Conservation (phyloP, 2,113 vertebrate genomes). For the Scomber japonicus region DNA sequence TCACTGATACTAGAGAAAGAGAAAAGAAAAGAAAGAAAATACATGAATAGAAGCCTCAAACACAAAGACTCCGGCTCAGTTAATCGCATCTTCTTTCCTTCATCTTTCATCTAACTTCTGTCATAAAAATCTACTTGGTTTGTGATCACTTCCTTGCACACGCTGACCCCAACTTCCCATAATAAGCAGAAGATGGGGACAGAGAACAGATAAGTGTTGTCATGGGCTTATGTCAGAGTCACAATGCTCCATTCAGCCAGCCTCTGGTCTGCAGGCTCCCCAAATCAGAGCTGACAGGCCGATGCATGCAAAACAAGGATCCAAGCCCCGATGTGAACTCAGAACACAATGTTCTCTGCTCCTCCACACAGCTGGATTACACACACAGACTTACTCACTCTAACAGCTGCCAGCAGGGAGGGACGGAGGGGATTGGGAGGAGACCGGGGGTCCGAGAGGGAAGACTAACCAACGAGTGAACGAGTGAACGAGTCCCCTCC, state of each 20-base stretch:
- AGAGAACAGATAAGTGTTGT: constrained; percentile 31
- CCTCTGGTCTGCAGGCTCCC: constrained; percentile 34
- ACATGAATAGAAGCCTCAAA: constrained; percentile 16
- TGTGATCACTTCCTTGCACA: constrained; percentile 23
- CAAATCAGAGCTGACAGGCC: constrained; percentile 48
- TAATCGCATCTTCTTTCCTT: not conserved
- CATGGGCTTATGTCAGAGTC: constrained; percentile 56
- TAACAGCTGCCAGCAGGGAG: constrained; percentile 72
- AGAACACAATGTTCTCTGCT: constrained; percentile 79
- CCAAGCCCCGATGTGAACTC: constrained; percentile 64
- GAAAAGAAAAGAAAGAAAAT: constrained; percentile 24
- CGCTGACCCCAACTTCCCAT: not conserved
- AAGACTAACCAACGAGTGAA: constrained; percentile 15
- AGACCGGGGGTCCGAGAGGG: constrained; percentile 38
- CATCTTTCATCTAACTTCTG: not conserved
- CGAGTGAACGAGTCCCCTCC: constrained; percentile 26
- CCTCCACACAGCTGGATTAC: constrained; percentile 76
- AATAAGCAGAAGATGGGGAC: constrained; percentile 6
- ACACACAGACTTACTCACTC: constrained; percentile 60
- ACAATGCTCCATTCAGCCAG: constrained; percentile 66
- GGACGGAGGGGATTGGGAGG: constrained; percentile 47
- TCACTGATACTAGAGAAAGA: constrained; percentile 91
- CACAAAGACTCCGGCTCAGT: not conserved
- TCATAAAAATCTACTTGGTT: not conserved
- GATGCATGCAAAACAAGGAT: constrained; percentile 57